phyloP scores from a whole-genome alignment of 1,140 invertebrate genomes.

The Tetranychus urticae region DNA sequence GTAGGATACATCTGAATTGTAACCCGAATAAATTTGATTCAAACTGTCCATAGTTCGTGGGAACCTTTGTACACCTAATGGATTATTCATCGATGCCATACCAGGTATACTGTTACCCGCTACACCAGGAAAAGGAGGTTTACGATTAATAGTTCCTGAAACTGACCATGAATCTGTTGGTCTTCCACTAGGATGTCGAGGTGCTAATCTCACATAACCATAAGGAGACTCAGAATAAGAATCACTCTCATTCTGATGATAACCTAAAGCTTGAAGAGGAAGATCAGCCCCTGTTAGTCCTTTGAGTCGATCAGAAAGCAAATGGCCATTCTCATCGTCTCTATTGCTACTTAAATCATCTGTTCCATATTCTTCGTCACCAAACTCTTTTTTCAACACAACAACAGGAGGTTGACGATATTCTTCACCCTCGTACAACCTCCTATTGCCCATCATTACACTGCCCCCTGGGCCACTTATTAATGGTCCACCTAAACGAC shows the following conservation, averaged over 20 bases:
- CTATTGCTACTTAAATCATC: constrained; percentile 4
- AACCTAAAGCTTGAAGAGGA: constrained; percentile 2
- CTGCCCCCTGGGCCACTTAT: not conserved
- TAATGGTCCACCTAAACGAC: not conserved
- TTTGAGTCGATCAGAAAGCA: constrained; percentile 9
- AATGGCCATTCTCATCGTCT: constrained; percentile 10
- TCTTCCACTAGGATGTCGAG: constrained; percentile 4
- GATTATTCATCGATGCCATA: constrained; percentile 70
- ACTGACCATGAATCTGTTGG: constrained; percentile 17
- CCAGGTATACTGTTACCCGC: constrained; percentile 15
- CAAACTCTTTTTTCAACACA: constrained; percentile 10
- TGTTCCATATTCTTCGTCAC: constrained; percentile 2
- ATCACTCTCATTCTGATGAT: not conserved
- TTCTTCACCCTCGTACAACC: not conserved
- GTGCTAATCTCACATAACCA: not conserved
- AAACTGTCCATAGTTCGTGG: constrained; percentile 64
- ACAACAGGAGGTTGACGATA: constrained; percentile 2
- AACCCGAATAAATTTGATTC: constrained; percentile 11
- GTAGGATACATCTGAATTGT: not conserved
- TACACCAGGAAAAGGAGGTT: constrained; percentile 32
- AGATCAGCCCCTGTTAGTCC: constrained; percentile 10
- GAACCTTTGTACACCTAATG: constrained; percentile 26
- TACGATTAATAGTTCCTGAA: constrained; percentile 24
- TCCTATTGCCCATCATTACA: not conserved
- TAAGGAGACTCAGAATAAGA: not conserved